Base-by-base conservation (phyloP, 2,113 vertebrate species). In the Guaruba guarouba region DNA sequence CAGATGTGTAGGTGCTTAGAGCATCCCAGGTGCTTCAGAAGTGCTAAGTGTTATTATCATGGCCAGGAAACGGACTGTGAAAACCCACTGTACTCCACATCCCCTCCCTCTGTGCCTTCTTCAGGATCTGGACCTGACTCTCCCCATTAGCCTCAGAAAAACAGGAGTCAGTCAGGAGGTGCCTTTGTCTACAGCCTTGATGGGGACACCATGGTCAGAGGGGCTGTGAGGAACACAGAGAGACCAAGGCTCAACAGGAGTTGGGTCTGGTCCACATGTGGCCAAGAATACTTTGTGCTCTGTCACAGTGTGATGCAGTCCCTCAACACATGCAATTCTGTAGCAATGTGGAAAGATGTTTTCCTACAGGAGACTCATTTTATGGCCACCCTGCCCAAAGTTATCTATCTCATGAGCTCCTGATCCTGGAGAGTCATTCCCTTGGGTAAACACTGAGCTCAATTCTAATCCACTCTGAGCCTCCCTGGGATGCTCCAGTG, bases 1-100 rank as follows among this genome's bases (percentile, higher is more conserved):
- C 91, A 95, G 91, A 96, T 92, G 63, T 80, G 66, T 57, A 93
- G 86, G 91, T 91, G 68, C 68, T 90, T 76, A 69, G 89, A 92
- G 90, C 76, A 94, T 82, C 76, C 90, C 92, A 95, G 91, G 95
- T 91, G 92, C 51, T 92, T 91, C 57, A 75, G 90, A 96, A 95
- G 91, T 83, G 91, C 82, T 95, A 96, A 96, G 73, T 94, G 94
- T 94, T 92, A 97, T 96, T 96, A 89, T 39, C 44, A 46, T 35
- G 70, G 77, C 62, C 86, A 91, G 95, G 84, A 96, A 97, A 93
- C 44, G 0, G 75, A 74, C 93, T 87, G 93, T 86, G 84, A 97
- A 95, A 92, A 64, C 51, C 27, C 46, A 64, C 37, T 1, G 3
- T 59, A 59, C 66, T 95, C 68, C 57, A 92, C 66, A 95, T 86